Conservation (phyloP, 2,113 vertebrate species). For the Maccullochella peelii region DNA sequence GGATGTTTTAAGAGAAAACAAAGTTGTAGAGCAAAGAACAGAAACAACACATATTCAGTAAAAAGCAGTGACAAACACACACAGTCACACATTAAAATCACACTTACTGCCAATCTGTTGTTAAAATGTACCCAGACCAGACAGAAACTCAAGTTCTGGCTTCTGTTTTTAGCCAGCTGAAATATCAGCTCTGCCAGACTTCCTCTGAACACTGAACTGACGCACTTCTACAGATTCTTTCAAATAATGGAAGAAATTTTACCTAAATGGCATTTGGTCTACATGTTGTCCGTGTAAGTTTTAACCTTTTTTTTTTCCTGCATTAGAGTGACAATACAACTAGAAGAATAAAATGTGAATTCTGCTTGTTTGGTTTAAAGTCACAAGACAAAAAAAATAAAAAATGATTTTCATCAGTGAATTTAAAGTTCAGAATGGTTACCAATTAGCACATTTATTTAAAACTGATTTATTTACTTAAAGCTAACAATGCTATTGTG, state of each 20-base stretch:
- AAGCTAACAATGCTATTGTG: background rate
- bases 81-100: conserved; percentile 72
- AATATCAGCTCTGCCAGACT: conserved; percentile 28
- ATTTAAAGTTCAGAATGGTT: no score
- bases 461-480: background rate
- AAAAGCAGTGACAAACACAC: conserved; percentile 28
- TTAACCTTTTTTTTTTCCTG: conserved; percentile 34
- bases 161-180: conserved; percentile 33
- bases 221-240: background rate
- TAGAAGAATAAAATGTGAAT: background rate
- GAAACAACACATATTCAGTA: background rate
- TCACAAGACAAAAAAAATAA: background rate
- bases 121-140: conserved; percentile 74
- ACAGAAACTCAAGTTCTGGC: conserved; percentile 49
- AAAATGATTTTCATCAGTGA: no score
- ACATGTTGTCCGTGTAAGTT: conserved; percentile 42
- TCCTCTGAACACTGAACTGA: conserved; percentile 1
- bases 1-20: background rate
- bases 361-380: background rate
- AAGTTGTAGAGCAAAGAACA: conserved; percentile 7
- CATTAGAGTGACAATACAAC: background rate
- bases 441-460: background rate
- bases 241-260: background rate
- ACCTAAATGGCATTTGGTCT: background rate
- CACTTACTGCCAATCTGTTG: conserved; percentile 80